These are phyloP conservation scores for Tokudaia tokunoshimensis DNA, from an alignment of 2,797 vertebrate species.

Conservation along the genomic window DNA sequence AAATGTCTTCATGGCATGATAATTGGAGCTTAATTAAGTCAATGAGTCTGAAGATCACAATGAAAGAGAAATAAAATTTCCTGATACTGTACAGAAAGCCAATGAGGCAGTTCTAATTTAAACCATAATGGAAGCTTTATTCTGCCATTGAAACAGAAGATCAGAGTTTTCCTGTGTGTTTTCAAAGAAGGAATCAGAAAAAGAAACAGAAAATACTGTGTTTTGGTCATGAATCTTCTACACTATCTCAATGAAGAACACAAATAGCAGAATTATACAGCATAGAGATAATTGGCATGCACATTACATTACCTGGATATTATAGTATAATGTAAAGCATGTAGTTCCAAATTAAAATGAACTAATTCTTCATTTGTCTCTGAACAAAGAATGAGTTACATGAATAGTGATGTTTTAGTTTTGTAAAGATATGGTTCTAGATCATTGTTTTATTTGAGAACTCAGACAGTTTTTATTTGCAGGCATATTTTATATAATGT, in stretches of 20 bases:
- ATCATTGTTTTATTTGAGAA: slow-evolving; percentile 27
- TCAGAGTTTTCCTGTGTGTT: background rate
- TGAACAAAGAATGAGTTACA: background rate
- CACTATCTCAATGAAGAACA: background rate
- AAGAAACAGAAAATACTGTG: background rate
- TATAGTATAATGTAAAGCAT: background rate
- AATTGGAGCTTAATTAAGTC: background rate
- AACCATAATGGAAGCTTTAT: background rate
- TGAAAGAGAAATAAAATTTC: background rate
- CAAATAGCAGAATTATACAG: background rate
- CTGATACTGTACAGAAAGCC: background rate
- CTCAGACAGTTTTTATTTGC: slow-evolving; percentile 49
- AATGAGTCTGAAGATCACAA: background rate
- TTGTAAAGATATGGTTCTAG: background rate
- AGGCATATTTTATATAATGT: background rate
- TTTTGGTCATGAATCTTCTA: background rate
- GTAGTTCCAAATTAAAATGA: background rate
- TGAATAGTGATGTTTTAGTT: background rate
- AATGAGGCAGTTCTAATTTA: background rate
- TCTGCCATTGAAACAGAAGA: background rate
- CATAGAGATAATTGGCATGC: background rate
- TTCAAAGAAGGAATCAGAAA: background rate
- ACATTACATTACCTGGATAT: background rate
- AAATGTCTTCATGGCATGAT: background rate
- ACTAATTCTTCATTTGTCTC: background rate